Conservation (phyloP, 2,797 vertebrate genomes). For the Martes flavigula region DNA sequence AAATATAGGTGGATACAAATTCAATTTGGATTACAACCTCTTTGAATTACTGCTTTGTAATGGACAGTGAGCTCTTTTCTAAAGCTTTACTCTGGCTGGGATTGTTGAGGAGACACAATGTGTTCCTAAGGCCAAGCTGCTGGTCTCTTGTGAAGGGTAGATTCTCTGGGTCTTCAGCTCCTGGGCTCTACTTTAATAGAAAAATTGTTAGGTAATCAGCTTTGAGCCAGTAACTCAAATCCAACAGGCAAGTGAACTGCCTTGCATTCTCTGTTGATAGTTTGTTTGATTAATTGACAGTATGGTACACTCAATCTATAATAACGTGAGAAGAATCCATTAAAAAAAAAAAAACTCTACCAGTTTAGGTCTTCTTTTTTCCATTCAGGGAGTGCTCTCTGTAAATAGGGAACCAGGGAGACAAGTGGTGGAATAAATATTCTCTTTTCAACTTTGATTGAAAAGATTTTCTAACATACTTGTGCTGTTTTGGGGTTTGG, state of each 20-base stretch:
- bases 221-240: background rate
- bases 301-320: background rate
- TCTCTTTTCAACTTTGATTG: conserved; percentile 31
- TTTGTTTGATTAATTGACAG: background rate
- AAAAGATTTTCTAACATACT: conserved; percentile 13
- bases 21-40: background rate
- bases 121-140: background rate
- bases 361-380: background rate
- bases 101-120: background rate
- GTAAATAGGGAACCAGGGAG: background rate
- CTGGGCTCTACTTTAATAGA: background rate
- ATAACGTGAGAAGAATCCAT: background rate
- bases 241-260: background rate
- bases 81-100: background rate
- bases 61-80: background rate
- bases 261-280: background rate
- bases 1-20: background rate
- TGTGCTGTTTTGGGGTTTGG: conserved; percentile 18
- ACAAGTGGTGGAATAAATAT: background rate
- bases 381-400: background rate
- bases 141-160: background rate
- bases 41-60: conserved; percentile 4
- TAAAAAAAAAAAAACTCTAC: background rate
- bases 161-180: background rate
- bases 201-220: background rate